Conservation (phyloP, 2,797 vertebrate genomes). For the Eulemur coronatus region DNA sequence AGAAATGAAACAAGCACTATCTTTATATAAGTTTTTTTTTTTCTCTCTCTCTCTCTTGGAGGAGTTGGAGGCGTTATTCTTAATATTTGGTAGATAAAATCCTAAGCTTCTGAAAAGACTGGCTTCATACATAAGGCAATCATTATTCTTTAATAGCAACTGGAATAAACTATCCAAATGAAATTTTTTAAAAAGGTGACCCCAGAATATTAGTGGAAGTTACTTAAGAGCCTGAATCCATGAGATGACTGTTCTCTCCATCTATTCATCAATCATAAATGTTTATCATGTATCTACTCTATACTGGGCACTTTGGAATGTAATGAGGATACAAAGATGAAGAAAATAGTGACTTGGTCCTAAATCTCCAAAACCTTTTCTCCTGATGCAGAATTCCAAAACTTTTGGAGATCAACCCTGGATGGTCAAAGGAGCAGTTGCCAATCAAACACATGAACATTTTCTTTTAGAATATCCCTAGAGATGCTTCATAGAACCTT, state of each 20-base stretch:
- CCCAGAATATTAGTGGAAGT: background rate
- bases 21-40: background rate
- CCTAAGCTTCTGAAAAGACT: constrained; percentile 21
- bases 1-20: background rate
- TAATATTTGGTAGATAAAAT: constrained; percentile 41
- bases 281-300: background rate
- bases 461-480: background rate
- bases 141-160: constrained; percentile 14
- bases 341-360: background rate
- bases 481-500: constrained; percentile 24
- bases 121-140: background rate
- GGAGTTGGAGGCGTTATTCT: constrained; percentile 24
- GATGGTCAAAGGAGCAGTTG: background rate
- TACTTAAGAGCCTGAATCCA: constrained; percentile 41
- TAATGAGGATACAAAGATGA: background rate
- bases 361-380: constrained; percentile 11
- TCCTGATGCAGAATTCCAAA: constrained; percentile 19
- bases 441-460: background rate
- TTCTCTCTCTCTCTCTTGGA: background rate
- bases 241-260: background rate
- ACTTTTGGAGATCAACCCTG: background rate
- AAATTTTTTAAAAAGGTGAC: background rate
- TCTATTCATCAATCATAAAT: constrained; percentile 5
- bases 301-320: background rate
- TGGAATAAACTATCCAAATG: constrained; percentile 23